phyloP scores from a whole-genome alignment of 2,113 vertebrate species.

The Clarias batrachus region DNA sequence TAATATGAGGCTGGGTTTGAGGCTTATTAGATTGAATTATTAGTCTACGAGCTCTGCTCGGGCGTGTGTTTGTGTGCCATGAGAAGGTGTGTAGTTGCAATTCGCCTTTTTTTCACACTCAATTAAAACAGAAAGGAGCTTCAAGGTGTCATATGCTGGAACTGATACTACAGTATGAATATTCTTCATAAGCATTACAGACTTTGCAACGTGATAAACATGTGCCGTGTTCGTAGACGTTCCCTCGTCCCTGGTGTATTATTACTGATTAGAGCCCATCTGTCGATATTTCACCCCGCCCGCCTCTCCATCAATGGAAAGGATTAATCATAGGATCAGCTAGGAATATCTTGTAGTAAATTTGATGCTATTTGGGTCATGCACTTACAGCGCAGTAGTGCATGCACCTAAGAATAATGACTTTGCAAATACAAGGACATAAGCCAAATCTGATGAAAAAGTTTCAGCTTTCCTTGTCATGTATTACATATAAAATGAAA shows the following conservation, averaged over 20 bases:
- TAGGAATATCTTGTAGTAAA: not conserved
- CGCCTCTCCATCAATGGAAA: not conserved
- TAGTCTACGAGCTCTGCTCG: conserved; percentile 1
- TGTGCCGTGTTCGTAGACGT: conserved; percentile 67
- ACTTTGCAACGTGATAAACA: conserved; percentile 53
- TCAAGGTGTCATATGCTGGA: not conserved
- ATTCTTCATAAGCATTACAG: conserved; percentile 61
- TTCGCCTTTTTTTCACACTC: conserved; percentile 9
- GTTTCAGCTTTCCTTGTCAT: not conserved
- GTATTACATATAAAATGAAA: not conserved
- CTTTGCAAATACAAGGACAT: conserved; percentile 10
- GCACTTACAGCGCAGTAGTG: no score
- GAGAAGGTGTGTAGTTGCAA: not conserved
- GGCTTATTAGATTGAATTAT: conserved; percentile 19
- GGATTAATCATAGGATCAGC: not conserved
- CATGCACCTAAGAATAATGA: not conserved
- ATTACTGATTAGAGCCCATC: not conserved
- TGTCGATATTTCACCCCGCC: no score
- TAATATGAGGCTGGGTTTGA: conserved; percentile 11
- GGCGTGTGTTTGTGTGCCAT: not conserved
- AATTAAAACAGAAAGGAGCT: conserved; percentile 16
- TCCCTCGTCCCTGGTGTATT: conserved; percentile 50
- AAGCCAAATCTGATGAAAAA: not conserved
- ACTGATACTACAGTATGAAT: conserved; percentile 28
- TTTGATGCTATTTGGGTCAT: not conserved